Base-by-base conservation (phyloP, 2,797 vertebrate species). In the Xiphophorus birchmanni region DNA sequence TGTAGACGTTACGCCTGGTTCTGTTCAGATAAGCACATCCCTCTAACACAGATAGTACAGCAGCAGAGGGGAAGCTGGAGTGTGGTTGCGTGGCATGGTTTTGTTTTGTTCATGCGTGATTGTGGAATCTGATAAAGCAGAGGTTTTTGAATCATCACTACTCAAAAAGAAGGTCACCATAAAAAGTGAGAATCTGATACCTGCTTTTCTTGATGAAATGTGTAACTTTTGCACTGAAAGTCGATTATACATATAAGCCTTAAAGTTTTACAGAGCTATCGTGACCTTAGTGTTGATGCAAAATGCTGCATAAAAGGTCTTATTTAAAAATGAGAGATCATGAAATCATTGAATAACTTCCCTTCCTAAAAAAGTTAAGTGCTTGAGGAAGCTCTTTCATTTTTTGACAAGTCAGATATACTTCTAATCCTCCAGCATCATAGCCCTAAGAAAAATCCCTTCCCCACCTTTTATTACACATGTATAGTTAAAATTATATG, bases 101-200 rank as follows among this genome's bases (percentile, higher is more conserved):
- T 11, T 54, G 47, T 76, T 75, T 32, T 75, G 58, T 56, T 69
- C 44, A 67, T 1, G 67, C 40, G 50, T 48, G 42, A 82, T 65
- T 0, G 11, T 21, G 37, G 58, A 56, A 89, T 91, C 83, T 80
- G 87, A 89, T 89, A 80, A 79, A 84, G 52, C 45, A 73, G 50
- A 79, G 44, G 81, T 86, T 86, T 50, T 86, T 1, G 21, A 74
- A 54, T 52, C 32, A 37, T 71, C 5, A 10, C 71, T 35, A 29
- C 73, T 76, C 45, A 17, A 72, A 91, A 74, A 89, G 81, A 91
- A 92, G 88, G 88, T 90, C 90, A 86, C 82, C 81, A 91, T 86
- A 84, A 85, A 85, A 91, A 87, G 85, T 87, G 83, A 86, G 58
- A 87, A 84, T 89, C 71, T 86, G 84, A 91, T 91, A 84, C 76